Evolutionary conservation across 2,797 vertebrate genomes (phyloP).

Genomic region (Liparis tanakae): DNA sequence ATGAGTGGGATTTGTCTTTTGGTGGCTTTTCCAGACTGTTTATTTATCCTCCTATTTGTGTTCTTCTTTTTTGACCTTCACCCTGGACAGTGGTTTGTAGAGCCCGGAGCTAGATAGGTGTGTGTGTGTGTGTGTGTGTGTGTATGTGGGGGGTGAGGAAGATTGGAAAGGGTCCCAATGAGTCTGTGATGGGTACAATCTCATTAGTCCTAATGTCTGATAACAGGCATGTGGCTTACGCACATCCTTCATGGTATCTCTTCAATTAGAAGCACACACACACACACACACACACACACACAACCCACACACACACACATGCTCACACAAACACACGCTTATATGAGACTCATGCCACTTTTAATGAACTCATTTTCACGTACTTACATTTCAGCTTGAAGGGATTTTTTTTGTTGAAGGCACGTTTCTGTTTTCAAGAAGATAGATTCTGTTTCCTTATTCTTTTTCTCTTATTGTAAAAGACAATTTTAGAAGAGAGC

Average conservation of each 20-base stretch:
- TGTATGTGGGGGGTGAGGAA: constrained; percentile 2
- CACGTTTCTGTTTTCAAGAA: background rate
- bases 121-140: constrained; percentile 15
- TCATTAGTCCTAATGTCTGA: constrained; percentile 74
- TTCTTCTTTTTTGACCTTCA: constrained; percentile 11
- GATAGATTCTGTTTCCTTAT: background rate
- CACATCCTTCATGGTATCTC: constrained; percentile 54
- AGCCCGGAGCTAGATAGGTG: background rate
- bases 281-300: background rate
- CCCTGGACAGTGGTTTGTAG: constrained; percentile 5
- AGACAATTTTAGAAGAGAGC: no score
- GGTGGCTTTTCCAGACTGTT: background rate
- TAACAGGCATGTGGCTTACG: constrained; percentile 58
- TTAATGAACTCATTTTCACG: constrained; percentile 22
- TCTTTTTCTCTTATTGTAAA: background rate
- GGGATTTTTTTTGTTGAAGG: background rate
- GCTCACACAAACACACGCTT: background rate
- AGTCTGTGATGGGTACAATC: constrained; percentile 71
- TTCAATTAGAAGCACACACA: constrained; percentile 19
- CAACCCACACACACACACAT: background rate
- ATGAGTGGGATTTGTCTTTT: background rate
- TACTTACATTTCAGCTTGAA: background rate
- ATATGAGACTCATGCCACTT: background rate
- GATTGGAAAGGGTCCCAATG: constrained; percentile 48
- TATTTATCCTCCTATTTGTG: constrained; percentile 7